Conservation (phyloP, 2,888 invertebrate species). For the Tipula helvola region DNA sequence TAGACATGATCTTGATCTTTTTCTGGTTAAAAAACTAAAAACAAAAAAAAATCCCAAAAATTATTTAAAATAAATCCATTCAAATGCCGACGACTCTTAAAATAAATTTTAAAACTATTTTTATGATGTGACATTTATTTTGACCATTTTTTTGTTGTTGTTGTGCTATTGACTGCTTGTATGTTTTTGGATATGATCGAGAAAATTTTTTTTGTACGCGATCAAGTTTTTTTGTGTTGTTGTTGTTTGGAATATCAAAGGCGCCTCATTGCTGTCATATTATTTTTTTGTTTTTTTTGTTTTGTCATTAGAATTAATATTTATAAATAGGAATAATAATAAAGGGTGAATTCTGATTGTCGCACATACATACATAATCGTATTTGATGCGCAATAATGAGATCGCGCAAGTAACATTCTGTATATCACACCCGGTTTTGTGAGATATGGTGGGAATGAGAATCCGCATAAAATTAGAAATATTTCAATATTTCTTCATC, state of each 20-base stretch:
- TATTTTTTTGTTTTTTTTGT: not conserved
- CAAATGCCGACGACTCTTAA: not conserved
- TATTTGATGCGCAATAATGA: not conserved
- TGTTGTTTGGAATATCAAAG: not conserved
- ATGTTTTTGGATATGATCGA: not conserved
- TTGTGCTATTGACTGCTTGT: not conserved
- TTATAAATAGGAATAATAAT: not conserved
- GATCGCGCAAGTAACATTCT: not conserved
- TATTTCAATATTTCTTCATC: not conserved
- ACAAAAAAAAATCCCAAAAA: not conserved
- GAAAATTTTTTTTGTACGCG: not conserved
- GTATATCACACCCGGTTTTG: not conserved
- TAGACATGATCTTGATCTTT: not conserved
- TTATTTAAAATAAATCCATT: not conserved
- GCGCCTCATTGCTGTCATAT: not conserved
- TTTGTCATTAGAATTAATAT: not conserved
- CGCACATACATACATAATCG: not conserved
- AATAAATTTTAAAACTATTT: not conserved
- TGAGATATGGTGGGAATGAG: not conserved
- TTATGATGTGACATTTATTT: constrained; percentile 4
- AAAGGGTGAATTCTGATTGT: not conserved
- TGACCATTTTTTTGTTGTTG: not conserved
- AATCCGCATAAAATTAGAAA: not conserved
- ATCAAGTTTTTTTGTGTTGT: not conserved
- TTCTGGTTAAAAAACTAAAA: not conserved